Evolutionary conservation across 2,888 invertebrate genomes (phyloP), one percentile per base, ranked within the genome.

Genomic region (Caenorhabditis drosophilae): DNA sequence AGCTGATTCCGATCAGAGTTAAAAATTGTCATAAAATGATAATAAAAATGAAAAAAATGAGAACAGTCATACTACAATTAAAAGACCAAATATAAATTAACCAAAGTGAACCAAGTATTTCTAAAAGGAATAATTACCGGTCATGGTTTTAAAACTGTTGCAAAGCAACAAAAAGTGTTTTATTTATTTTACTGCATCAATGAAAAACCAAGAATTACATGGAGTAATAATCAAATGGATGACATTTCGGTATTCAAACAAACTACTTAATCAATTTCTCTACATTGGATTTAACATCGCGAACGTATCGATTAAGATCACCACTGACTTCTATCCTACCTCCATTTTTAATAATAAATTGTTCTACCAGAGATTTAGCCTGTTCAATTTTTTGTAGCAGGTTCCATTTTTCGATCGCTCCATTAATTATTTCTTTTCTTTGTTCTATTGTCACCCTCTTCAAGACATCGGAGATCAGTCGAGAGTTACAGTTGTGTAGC

Each of bases 221-320:
- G 44, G n/a, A 44, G 18, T 22, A 44, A 16, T 27, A 46, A 46
- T 41, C 41, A 47, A 47, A 47, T 47, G 31, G 27, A 27, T 26
- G 31, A 31, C 47, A 12, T 47, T 47, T 47, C 47, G 31, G 18
- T 47, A 47, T 47, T 12, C 31, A 47, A 27, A 27, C 47, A 25
- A 31, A 47, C 11, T 47, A 47, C 47, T 27, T 47, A 47, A 25
- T 47, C 27, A 47, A 12, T 47, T 47, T 47, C 26, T 47, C 31
- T 47, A 47, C 47, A 47, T 47, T 47, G 47, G 47, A 47, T 47
- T 47, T 47, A 47, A 47, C 47, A 47, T 47, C 47, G 47, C 47
- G 47, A 47, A 47, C 47, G 47, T 47, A 47, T 47, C 47, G 26
- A 47, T 47, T 47, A 47, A 47, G 47, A 47, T 47, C 47, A 31